A percentile compares a stretch with the other conserved stretches of the same genome.
These are phyloP conservation scores for Germaria angustata DNA, from an alignment of 2,888 invertebrate genomes.

Conservation along the genomic window DNA sequence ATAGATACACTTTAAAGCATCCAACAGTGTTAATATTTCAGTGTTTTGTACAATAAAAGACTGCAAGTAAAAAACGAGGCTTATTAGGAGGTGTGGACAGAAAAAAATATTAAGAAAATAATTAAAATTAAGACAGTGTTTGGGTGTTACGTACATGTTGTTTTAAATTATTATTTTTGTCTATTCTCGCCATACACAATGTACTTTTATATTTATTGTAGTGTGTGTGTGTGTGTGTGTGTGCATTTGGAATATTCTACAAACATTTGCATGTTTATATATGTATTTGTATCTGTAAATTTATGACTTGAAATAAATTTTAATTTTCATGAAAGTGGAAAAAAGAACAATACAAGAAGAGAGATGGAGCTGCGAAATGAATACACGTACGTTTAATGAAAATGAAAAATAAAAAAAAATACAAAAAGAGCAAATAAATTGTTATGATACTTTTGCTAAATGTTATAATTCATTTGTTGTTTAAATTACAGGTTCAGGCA, in stretches of 20 bases:
- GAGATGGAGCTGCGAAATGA: neutral
- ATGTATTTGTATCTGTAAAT: conserved; percentile 4
- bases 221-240: neutral
- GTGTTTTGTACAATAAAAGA: neutral
- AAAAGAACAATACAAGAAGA: conserved; percentile 63
- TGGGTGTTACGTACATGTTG: neutral
- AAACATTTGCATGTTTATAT: neutral
- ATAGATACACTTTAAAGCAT: neutral
- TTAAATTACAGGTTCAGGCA: neutral
- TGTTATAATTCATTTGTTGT: conserved; percentile 33
- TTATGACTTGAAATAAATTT: conserved; percentile 74
- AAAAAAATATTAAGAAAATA: neutral
- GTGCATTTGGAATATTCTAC: neutral
- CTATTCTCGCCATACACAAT: neutral
- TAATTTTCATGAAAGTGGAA: conserved; percentile 73
- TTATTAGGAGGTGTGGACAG: neutral
- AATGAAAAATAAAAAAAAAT: neutral
- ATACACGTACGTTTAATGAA: neutral
- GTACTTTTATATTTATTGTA: neutral
- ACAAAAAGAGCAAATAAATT: conserved; percentile 50
- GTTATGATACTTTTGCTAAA: conserved; percentile 46
- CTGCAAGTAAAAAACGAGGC: neutral
- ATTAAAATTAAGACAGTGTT: conserved; percentile 14
- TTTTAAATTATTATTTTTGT: neutral
- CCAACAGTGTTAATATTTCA: neutral